Evolutionary conservation across 2,113 vertebrate species (phyloP).

Genomic region (Tinamus guttatus): DNA sequence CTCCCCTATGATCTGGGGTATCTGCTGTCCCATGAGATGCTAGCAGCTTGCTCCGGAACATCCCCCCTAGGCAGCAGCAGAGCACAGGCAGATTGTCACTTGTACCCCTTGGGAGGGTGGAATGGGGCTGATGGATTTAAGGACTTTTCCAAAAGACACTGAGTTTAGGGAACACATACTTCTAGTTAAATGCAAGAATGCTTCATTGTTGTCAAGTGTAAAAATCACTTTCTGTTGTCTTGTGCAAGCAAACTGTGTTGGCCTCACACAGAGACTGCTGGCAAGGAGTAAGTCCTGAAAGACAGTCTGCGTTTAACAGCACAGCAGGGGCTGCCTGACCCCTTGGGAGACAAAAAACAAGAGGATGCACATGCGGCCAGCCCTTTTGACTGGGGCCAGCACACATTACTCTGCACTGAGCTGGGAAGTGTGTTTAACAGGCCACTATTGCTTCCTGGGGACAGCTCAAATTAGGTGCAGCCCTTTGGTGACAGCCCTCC

Average conservation of each 20-base stretch:
- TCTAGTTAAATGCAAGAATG: background rate
- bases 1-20: background rate
- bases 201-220: slow-evolving; percentile 32
- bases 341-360: background rate
- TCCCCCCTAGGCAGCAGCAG: slow-evolving; percentile 21
- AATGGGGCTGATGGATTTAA: background rate
- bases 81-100: background rate
- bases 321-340: slow-evolving; percentile 9
- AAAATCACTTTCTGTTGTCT: slow-evolving; percentile 46
- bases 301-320: background rate
- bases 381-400: background rate
- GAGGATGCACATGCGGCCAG: background rate
- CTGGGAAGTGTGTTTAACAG: background rate
- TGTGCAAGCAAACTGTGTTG: background rate
- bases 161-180: background rate
- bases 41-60: slow-evolving; percentile 1
- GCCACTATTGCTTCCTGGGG: background rate
- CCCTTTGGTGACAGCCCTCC: too few relatives aligned
- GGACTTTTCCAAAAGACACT: background rate
- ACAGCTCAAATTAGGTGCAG: background rate
- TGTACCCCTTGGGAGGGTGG: background rate
- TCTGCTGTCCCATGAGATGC: background rate
- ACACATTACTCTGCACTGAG: accelerated
- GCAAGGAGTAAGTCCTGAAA: background rate
- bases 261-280: slow-evolving; percentile 51